Base-by-base conservation (phyloP, 2,888 invertebrate genomes). In the Conomelus anceps region DNA sequence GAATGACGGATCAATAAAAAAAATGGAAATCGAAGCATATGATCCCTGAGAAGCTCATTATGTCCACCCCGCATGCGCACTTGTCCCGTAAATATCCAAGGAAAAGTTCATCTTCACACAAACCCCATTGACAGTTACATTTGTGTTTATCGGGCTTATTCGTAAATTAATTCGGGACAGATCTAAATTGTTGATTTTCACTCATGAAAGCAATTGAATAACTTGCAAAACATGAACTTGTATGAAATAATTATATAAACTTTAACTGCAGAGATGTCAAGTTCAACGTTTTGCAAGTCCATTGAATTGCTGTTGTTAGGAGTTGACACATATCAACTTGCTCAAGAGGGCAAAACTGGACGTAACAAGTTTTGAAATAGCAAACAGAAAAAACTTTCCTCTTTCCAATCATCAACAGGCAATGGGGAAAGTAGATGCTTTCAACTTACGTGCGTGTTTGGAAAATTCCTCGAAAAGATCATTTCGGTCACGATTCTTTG, bases 401-500 rank as follows among this genome's bases (percentile, higher is more conserved):
- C 63, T 63, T 63, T n/a, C 63, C 63, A 63, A 63, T 34, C 6
- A 34, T 34, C 34, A 34, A 9, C 34, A 34, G 34, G 34, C 34
- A 34, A 9, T 6, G 1, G n/a, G 63, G 63, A 63, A 63, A 63
- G 63, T 63, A n/a, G 63, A n/a, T 63, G 94, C 94, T 94, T 94
- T 94, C 95, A 96, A 98, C 98, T 98, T 98, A 98, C 98, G 98
- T 97, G 98, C 98, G 96, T 98, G 97, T 96, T 98, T 98, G 95
- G 97, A 96, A 97, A 99, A 98, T 96, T 99, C 98, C 96, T 98
- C 98, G 96, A 97, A 97, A 95, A 99, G 98, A 96, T 98, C 98
- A 95, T 98, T 98, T 96, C 97, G 98, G 96, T 98, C 98, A 96
- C 98, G 98, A 97, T 98, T 98, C 97, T 99, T 99, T 96, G 99